Base-by-base conservation (phyloP, 2,113 vertebrate genomes). In the Crocuta crocuta region DNA sequence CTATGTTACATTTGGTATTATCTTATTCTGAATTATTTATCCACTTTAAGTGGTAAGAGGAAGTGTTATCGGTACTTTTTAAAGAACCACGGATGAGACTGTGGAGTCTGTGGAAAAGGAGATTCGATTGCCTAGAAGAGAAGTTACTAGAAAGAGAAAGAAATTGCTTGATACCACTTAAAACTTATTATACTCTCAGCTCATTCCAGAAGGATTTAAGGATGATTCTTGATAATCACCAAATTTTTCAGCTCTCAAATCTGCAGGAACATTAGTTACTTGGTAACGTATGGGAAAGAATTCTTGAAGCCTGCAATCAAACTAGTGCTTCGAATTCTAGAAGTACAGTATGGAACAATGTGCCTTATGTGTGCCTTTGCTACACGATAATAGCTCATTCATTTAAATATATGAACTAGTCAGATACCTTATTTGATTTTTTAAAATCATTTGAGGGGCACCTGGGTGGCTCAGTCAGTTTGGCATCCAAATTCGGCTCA, bases 21-120 rank as follows among this genome's bases (percentile, higher is more conserved):
- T 90, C 94, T 97, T 97, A 89, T 86, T 91, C 70, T 96, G 95
- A 98, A 98, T 98, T 96, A 98, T 97, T 98, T 98, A 98, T 97
- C 96, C 83, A 74, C 95, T 95, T 74, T 93, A 96, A 98, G 87
- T 74, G 90, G 88, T 89, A 19, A 87, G 73, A 97, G 95, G 78
- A 80, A 85, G 88, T 70, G 68, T n/a, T 81, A 28, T 93, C 1
- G 1, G 35, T 55, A 13, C 16, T 97, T 96, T 68, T 91, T 65
- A 95, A 83, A 85, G 92, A 97, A 89, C 39, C 24, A 13, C 71
- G 79, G 79, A 71, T 24, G 80, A 66, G 95, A 4, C 45, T 65
- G 35, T 0, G 65, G 26, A 58, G 28, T 65, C 53, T 35, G 48
- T 39, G 10, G 71, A n/a, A 90, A 94, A 94, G 39, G 0, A 71